Conservation (phyloP, 2,888 invertebrate species). For the Morinoia aosen region DNA sequence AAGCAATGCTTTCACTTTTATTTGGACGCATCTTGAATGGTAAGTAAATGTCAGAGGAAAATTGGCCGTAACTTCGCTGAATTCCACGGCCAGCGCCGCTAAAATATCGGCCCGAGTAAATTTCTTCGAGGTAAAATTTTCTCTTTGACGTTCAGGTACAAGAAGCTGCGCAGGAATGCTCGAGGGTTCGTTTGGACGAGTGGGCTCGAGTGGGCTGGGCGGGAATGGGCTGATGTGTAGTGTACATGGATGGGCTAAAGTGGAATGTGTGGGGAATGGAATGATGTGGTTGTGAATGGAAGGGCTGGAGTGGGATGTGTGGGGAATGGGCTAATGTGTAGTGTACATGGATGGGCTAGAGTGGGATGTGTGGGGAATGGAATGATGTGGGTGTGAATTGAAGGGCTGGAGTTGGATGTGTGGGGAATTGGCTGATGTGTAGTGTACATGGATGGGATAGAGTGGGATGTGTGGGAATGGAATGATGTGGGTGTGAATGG, state of each 20-base stretch:
- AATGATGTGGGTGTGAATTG: not conserved
- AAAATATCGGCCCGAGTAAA: slow-evolving; percentile 51
- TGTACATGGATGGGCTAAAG: not conserved
- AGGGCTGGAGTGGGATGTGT: not conserved
- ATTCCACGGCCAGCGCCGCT: slow-evolving; percentile 38
- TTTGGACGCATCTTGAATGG: slow-evolving; percentile 52
- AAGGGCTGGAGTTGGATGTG: not conserved
- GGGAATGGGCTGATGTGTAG: slow-evolving; percentile 32
- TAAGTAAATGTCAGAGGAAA: slow-evolving; percentile 45
- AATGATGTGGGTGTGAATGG: not conserved
- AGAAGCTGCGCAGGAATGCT: slow-evolving; percentile 36
- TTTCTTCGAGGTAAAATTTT: slow-evolving; percentile 49
- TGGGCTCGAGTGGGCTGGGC: slow-evolving; percentile 41
- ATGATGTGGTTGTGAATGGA: not conserved
- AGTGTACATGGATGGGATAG: not conserved
- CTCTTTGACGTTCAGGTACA: slow-evolving; percentile 53
- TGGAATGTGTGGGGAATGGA: not conserved
- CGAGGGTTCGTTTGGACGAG: slow-evolving; percentile 44
- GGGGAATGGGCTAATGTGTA: not conserved
- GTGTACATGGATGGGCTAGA: not conserved
- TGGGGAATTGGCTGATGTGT: not conserved
- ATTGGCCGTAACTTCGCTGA: slow-evolving; percentile 47
- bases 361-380: not conserved
- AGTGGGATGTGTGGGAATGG: not conserved
- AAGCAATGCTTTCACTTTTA: slow-evolving; percentile 52